Base-by-base conservation (phyloP, 2,888 invertebrate genomes). In the Acrobasis repandana region DNA sequence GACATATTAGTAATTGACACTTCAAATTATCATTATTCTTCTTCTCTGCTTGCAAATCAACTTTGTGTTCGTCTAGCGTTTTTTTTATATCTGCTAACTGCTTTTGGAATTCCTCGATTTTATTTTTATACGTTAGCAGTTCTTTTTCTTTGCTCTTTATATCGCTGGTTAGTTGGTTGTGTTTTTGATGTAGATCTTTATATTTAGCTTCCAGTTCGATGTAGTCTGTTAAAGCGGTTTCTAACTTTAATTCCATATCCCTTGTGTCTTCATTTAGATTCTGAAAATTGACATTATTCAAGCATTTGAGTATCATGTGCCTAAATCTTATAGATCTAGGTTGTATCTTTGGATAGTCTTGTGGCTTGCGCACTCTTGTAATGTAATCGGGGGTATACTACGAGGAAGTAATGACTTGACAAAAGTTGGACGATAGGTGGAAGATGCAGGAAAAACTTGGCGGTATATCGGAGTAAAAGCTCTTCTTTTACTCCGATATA, bases 161-260 rank as follows among this genome's bases (percentile, higher is more conserved):
- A 18, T 89, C 83, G 36, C 72, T 80, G 70, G 86, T 80, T 50
- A 82, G 63, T 34, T 63, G 47, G 14, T 66, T 73, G 28, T 76
- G 66, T 66, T 86, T 85, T 1, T 60, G 65, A 61, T 74, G 69
- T 49, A 88, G 60, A 49, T 84, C 82, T 68, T 88, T 90, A 58
- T 85, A 76, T 67, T 83, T 84, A 46, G 86, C 82, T 64, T 93
- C 92, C 68, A 93, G 83, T 49, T 93, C 90, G 33, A 93, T 86
- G 65, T 92, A 93, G 67, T 93, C 93, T 60, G 92, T 86, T 64
- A 93, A 75, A 0, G 93, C 83, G 61, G 93, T 88, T 75, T 93
- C 80, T 46, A 93, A 79, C 79, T 94, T 94, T 1, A 88, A 73
- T 75, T 94, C 94, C 20, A 95, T 72, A 54, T 92, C 83, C 75